Percentiles rank a stretch among this genome's conserved stretches.
Conservation (phyloP, 2,888 invertebrate species). For the Nephrotoma guestfalica region DNA sequence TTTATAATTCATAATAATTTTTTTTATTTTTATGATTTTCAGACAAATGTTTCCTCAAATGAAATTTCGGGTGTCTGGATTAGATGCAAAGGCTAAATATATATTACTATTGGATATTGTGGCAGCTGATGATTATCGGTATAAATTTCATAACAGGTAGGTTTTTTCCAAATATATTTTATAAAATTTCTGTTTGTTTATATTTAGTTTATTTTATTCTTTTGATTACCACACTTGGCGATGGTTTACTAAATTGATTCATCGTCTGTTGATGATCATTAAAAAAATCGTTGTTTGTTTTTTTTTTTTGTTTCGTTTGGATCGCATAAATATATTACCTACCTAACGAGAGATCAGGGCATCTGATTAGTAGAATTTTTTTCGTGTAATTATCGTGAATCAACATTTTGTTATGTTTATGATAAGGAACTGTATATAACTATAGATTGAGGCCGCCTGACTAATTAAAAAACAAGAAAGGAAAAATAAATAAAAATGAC, state of each 20-base stretch:
- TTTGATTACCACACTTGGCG: neutral
- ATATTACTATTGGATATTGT: slow-evolving; percentile 97
- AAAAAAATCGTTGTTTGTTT: neutral
- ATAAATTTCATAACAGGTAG: slow-evolving; percentile 94
- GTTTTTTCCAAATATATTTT: slow-evolving; percentile 5
- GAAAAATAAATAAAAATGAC: neutral
- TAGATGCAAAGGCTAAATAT: slow-evolving; percentile 98
- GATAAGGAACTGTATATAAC: neutral
- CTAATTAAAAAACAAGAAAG: neutral
- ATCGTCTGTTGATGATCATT: neutral
- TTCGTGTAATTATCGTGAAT: neutral
- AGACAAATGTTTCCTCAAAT: slow-evolving; percentile 99
- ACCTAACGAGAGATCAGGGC: neutral
- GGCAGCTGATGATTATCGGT: slow-evolving; percentile 96
- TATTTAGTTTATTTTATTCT: slow-evolving; percentile 17
- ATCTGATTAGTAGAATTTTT: neutral
- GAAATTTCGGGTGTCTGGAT: slow-evolving; percentile 95
- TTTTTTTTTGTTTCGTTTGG: neutral
- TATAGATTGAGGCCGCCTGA: neutral
- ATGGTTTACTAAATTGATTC: neutral
- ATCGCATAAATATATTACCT: neutral
- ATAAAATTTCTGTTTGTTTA: slow-evolving; percentile 6
- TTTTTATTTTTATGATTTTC: neutral
- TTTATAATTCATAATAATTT: neutral
- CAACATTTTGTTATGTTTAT: neutral